Evolutionary conservation across 2,888 invertebrate genomes (phyloP).

Genomic region (Dryadula phaetusa): DNA sequence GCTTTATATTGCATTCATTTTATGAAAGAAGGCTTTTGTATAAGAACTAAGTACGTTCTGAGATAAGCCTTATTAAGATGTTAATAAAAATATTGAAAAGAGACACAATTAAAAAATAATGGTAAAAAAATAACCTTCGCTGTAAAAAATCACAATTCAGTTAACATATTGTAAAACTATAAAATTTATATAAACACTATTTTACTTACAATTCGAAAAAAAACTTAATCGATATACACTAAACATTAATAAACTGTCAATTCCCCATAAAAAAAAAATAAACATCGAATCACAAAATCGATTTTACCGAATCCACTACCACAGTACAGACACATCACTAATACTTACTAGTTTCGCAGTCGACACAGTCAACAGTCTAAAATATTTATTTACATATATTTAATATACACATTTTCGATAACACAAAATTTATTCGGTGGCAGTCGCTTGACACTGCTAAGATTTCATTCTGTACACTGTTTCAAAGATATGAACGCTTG

Average conservation of each 20-base stretch:
- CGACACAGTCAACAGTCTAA: slow-evolving; percentile 1
- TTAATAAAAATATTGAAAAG: no score
- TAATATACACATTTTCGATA: slow-evolving; percentile 42
- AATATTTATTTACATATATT: slow-evolving; percentile 27
- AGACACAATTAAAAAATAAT: no score
- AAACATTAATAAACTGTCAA: slow-evolving; percentile 13
- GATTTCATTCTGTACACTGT: slow-evolving; percentile 67
- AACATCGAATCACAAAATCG: slow-evolving; percentile 27
- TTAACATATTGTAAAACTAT: neutral
- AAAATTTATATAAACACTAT: neutral
- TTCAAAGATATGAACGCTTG: slow-evolving; percentile 66
- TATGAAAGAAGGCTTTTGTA: neutral
- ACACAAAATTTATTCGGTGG: slow-evolving; percentile 2
- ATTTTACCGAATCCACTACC: slow-evolving; percentile 12
- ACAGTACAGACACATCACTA: slow-evolving; percentile 30
- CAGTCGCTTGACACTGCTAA: slow-evolving; percentile 52
- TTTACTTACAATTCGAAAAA: neutral
- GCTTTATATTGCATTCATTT: neutral
- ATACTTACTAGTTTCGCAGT: slow-evolving; percentile 35
- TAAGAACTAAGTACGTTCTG: neutral
- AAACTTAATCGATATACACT: slow-evolving; percentile 9
- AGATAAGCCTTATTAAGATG: no score
- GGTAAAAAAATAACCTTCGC: slow-evolving; percentile 11
- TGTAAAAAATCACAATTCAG: slow-evolving; percentile 17
- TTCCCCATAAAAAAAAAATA: neutral